Percentiles rank a stretch among this genome's conserved stretches.
These are phyloP conservation scores for Drosophila littoralis DNA, from an alignment of 1,140 invertebrate genomes.

Conservation along the genomic window DNA sequence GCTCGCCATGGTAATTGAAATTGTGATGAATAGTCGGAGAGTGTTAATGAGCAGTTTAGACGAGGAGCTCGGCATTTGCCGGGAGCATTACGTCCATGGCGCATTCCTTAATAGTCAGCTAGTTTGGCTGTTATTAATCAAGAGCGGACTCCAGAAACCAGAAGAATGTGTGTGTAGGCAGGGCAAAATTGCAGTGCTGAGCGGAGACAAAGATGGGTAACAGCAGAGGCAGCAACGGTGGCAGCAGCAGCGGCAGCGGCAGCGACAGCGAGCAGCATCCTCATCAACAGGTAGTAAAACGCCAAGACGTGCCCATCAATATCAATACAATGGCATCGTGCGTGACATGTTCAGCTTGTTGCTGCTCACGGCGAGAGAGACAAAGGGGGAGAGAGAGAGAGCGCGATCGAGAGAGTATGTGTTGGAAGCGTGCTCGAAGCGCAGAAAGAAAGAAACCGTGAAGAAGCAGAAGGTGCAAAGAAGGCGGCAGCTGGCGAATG, in stretches of 20 bases:
- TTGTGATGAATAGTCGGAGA: constrained; percentile 62
- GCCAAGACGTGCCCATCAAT: constrained; percentile 71
- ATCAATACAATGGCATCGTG: constrained; percentile 58
- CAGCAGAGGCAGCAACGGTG: constrained; percentile 16
- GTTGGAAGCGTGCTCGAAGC: background rate
- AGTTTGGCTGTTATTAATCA: constrained; percentile 70
- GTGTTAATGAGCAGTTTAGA: constrained; percentile 68
- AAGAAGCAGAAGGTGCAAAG: constrained; percentile 1
- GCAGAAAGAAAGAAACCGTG: background rate
- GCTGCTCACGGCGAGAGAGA: constrained; percentile 12
- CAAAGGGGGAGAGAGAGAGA: background rate
- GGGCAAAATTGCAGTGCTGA: constrained; percentile 36
- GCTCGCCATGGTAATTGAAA: constrained; percentile 47
- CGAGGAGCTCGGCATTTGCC: constrained; percentile 14
- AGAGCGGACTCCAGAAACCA: constrained; percentile 6
- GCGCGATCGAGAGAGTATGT: background rate
- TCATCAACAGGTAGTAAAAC: constrained; percentile 83
- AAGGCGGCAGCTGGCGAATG: constrained; percentile 40
- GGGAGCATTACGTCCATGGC: background rate
- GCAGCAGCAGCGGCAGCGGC: constrained; percentile 23
- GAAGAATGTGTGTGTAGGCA: constrained; percentile 10
- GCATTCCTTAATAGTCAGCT: constrained; percentile 36
- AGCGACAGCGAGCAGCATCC: constrained; percentile 52
- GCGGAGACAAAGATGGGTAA: constrained; percentile 12
- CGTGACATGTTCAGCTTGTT: constrained; percentile 58